Conservation (phyloP, 1,140 invertebrate species). For the Drosophila willistoni region DNA sequence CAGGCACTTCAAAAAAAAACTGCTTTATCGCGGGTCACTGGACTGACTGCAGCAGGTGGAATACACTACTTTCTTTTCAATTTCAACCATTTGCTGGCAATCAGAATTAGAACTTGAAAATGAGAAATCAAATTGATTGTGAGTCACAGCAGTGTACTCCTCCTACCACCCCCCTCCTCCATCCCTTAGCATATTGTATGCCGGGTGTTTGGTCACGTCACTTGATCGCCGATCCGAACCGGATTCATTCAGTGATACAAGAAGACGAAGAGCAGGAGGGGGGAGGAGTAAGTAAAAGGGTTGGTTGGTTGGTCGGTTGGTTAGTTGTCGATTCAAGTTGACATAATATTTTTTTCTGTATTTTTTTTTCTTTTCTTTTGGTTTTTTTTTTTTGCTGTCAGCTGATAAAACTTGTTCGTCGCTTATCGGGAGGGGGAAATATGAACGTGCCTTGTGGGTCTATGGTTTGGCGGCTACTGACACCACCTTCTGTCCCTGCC, state of each 20-base stretch:
- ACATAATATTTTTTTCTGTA: conserved; percentile 59
- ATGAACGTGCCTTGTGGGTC: conserved; percentile 9
- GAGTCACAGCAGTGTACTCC: background rate
- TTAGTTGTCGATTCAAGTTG: conserved; percentile 49
- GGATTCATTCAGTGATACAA: background rate
- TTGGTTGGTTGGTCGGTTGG: no score
- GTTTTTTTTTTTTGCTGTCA: conserved; percentile 31
- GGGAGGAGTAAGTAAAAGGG: background rate
- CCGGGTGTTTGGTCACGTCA: conserved; percentile 29
- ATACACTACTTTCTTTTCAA: no score
- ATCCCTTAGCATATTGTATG: background rate
- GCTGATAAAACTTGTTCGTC: conserved; percentile 49
- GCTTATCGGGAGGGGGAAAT: conserved; percentile 31
- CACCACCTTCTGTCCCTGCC: background rate
- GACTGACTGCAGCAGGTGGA: no score
- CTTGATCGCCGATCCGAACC: conserved; percentile 31
- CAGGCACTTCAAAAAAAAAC: no score
- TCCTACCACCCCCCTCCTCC: no score
- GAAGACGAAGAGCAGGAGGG: background rate
- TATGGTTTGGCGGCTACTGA: background rate
- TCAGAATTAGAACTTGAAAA: background rate
- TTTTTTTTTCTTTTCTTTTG: conserved; percentile 18
- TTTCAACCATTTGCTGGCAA: background rate
- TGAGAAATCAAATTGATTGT: background rate
- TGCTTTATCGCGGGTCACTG: no score